Conservation (phyloP, 2,888 invertebrate genomes). For the Oscheius onirici region DNA sequence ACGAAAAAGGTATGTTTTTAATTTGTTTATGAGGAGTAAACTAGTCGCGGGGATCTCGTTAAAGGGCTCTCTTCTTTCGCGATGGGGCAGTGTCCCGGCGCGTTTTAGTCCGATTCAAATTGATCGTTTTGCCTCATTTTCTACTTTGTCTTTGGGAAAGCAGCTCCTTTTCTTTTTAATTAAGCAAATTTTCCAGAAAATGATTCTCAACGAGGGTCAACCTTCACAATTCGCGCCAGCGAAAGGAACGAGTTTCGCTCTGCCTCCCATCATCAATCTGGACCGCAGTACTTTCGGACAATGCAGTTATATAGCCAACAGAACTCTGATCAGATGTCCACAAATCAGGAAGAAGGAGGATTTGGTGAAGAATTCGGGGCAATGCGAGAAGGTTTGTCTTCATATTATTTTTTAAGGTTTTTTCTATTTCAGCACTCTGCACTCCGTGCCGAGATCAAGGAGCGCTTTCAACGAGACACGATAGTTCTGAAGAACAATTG, state of each 20-base stretch:
- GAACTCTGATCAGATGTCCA: conserved; percentile 42
- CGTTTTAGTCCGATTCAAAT: conserved; percentile 5
- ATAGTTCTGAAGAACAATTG: conserved; percentile 3
- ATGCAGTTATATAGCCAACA: conserved; percentile 38
- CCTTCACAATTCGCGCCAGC: conserved; percentile 38
- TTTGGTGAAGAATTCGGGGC: conserved; percentile 33
- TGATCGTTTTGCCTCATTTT: conserved; percentile 6
- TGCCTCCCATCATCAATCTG: conserved; percentile 37
- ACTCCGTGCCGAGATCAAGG: not conserved
- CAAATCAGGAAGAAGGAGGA: conserved; percentile 43
- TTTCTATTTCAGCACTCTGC: conserved; percentile 13
- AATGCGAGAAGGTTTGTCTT: conserved; percentile 32
- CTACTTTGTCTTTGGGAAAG: not conserved
- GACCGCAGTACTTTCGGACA: conserved; percentile 47
- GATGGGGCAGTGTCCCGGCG: not conserved
- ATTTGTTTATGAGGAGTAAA: not conserved
- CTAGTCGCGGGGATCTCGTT: not conserved
- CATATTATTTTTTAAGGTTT: not conserved
- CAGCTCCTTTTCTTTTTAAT: not conserved
- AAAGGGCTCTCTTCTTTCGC: conserved; percentile 13
- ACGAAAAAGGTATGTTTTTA: not conserved
- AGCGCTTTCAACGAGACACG: conserved; percentile 8
- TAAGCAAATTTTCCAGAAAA: not conserved
- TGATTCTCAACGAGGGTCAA: conserved; percentile 30
- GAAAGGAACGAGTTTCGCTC: conserved; percentile 21